phyloP scores from a whole-genome alignment of 2,888 invertebrate genomes.

The Ichneumoninae sp. region DNA sequence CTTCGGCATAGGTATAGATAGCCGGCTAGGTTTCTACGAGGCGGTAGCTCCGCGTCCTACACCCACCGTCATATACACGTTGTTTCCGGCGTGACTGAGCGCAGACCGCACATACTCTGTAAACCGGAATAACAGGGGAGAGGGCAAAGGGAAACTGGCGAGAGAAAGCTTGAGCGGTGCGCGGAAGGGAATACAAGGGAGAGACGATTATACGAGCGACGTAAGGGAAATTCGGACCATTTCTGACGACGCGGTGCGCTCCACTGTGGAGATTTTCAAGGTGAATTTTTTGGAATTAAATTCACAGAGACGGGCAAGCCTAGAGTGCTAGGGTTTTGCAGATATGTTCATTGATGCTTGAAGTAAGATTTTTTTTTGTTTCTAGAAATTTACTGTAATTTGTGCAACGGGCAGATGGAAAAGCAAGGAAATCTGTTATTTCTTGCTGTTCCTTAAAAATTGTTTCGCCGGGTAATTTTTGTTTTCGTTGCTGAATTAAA shows the following conservation, averaged over 20 bases:
- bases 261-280: neutral
- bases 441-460: neutral
- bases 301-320: neutral
- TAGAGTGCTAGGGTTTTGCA: neutral
- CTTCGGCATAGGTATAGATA: constrained; percentile 54
- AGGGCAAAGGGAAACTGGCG: constrained; percentile 11
- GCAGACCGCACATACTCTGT: constrained; percentile 23
- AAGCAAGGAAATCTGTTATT: too few species aligned
- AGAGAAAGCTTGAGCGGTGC: constrained; percentile 4
- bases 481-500: neutral
- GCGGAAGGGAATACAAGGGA: constrained; percentile 1
- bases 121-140: constrained; percentile 12
- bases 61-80: constrained; percentile 54
- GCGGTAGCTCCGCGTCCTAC: constrained; percentile 37
- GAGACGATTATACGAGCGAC: neutral
- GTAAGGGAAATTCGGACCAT: neutral
- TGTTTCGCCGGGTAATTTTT: neutral
- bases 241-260: neutral
- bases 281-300: neutral
- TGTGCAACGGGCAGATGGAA: too few species aligned
- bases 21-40: constrained; percentile 53
- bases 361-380: too few species aligned
- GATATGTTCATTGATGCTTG: neutral
- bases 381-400: too few species aligned
- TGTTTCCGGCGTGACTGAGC: constrained; percentile 71